Evolutionary conservation across 1,140 invertebrate genomes (phyloP).

Genomic region (Drosophila pachea): DNA sequence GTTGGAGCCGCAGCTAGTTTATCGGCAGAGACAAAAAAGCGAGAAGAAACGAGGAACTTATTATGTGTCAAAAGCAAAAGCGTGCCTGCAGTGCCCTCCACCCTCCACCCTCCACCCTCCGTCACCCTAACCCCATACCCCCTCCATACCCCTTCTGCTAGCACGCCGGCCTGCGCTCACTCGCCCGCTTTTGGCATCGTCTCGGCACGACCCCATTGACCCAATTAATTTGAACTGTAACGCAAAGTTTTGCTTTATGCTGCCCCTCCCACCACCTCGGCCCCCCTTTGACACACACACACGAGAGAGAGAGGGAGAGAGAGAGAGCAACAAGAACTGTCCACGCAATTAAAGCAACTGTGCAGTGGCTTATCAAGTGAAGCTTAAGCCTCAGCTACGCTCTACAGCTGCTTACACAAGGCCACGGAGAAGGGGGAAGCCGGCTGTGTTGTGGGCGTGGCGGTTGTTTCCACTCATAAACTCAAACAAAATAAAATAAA

Average conservation of each 20-base stretch:
- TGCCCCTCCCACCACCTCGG: slow-evolving; percentile 2
- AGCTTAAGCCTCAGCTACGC: slow-evolving; percentile 46
- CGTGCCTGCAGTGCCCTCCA: slow-evolving; percentile 1
- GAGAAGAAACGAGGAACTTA: slow-evolving; percentile 49
- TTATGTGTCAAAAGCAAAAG: slow-evolving; percentile 66
- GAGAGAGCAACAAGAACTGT: slow-evolving; percentile 46
- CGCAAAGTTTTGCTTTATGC: slow-evolving; percentile 56
- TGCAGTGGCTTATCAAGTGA: slow-evolving; percentile 68
- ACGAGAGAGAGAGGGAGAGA: slow-evolving; percentile 16
- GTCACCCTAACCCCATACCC: no score
- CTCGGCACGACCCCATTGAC: slow-evolving; percentile 41
- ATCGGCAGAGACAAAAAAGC: slow-evolving; percentile 31
- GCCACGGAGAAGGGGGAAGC: not conserved
- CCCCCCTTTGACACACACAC: slow-evolving; percentile 1
- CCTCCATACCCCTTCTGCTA: no score
- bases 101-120: not conserved
- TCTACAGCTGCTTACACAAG: not conserved
- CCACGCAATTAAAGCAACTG: slow-evolving; percentile 67
- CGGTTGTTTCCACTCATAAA: slow-evolving; percentile 45
- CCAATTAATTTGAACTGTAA: slow-evolving; percentile 63
- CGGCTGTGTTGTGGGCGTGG: not conserved
- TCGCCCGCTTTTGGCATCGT: not conserved
- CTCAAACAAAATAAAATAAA: slow-evolving; percentile 73
- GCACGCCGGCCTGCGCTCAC: not conserved
- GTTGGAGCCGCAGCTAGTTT: slow-evolving; percentile 54